A percentile compares a stretch with the other conserved stretches of the same genome.
Conservation (phyloP, 2,797 vertebrate species). For the Xenops minutus region DNA sequence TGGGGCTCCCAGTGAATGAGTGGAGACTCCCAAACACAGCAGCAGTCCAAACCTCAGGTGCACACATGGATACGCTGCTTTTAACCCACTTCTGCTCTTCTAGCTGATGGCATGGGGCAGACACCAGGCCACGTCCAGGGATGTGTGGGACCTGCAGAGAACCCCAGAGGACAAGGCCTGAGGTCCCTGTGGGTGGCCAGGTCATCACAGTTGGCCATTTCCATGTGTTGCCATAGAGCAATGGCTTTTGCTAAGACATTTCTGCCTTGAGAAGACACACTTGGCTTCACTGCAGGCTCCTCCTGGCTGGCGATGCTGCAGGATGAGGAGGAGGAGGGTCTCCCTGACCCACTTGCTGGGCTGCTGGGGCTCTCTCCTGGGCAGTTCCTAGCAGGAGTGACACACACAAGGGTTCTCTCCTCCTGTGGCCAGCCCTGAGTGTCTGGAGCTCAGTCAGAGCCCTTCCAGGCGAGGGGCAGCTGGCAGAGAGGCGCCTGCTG, state of each 20-base stretch:
- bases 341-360: background rate
- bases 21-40: background rate
- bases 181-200: background rate
- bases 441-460: conserved; percentile 11
- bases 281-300: background rate
- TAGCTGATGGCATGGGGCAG: rapidly evolving
- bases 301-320: background rate
- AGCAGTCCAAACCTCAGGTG: background rate
- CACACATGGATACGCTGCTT: background rate
- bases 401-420: background rate
- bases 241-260: background rate
- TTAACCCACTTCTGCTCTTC: background rate
- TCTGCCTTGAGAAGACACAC: background rate
- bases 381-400: background rate
- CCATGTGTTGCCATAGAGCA: background rate
- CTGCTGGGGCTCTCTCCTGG: background rate
- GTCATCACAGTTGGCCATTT: background rate
- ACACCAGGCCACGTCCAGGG: background rate
- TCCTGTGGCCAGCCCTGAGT: background rate
- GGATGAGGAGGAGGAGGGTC: background rate
- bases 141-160: background rate
- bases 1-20: background rate
- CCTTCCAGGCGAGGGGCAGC: background rate
- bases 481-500: background rate
- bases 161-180: background rate